Evolutionary conservation across 2,797 vertebrate genomes (phyloP).

Genomic region (Cyprinella venusta): DNA sequence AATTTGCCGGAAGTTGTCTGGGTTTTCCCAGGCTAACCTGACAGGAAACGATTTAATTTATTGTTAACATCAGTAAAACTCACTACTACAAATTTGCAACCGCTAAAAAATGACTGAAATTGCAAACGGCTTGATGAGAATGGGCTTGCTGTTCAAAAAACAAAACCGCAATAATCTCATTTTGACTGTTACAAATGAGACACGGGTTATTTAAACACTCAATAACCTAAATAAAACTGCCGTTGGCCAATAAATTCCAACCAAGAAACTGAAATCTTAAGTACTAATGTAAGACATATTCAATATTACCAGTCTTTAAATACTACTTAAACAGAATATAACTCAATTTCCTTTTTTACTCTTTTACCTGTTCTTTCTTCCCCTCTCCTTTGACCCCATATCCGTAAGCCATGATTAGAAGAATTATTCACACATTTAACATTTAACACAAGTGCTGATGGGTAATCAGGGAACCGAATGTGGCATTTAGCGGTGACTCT

Average conservation of each 20-base stretch:
- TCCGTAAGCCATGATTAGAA: slow-evolving; percentile 78
- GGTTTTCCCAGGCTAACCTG: no score
- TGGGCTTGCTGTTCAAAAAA: background rate
- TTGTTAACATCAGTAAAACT: no score
- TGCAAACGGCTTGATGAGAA: background rate
- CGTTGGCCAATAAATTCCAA: background rate
- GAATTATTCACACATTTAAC: slow-evolving; percentile 77
- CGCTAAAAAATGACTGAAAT: background rate
- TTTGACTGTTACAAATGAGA: background rate
- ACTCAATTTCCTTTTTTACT: slow-evolving; percentile 21
- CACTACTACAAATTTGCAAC: background rate
- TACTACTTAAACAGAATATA: background rate
- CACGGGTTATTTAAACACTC: background rate
- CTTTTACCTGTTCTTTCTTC: slow-evolving; percentile 33
- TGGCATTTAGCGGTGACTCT: slow-evolving; percentile 77
- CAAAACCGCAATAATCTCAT: background rate
- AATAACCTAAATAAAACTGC: background rate
- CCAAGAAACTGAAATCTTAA: background rate
- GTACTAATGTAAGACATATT: slow-evolving; percentile 19
- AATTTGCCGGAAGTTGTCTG: no score
- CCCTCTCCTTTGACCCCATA: slow-evolving; percentile 55
- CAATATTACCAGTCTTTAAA: slow-evolving; percentile 41
- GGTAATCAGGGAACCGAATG: slow-evolving; percentile 47
- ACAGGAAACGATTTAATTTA: background rate
- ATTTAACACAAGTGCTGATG: slow-evolving; percentile 70